Conservation (phyloP, 2,888 invertebrate species). For the Sceliomorpha sp. region DNA sequence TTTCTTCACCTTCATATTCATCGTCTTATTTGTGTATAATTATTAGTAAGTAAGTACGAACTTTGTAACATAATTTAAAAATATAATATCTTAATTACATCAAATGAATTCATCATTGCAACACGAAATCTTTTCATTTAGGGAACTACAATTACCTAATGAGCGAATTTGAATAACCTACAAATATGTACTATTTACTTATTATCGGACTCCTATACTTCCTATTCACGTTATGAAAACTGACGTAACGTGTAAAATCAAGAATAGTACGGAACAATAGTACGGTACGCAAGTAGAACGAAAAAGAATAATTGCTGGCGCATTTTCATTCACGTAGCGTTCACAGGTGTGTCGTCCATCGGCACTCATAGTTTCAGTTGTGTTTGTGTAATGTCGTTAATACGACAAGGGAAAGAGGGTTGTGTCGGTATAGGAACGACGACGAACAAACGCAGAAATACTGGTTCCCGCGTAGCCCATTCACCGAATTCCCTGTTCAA, state of each 20-base stretch:
- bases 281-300: background rate
- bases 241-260: no score
- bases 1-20: slow-evolving; percentile 31
- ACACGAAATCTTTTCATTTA: no score
- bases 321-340: slow-evolving; percentile 56
- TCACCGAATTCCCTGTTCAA: slow-evolving; percentile 74
- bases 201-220: no score
- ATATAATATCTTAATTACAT: no score
- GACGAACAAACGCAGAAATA: slow-evolving; percentile 28
- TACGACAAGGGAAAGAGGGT: no score
- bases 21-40: slow-evolving; percentile 41
- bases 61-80: no score
- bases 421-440: slow-evolving; percentile 46
- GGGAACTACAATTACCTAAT: no score
- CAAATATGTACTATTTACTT: no score
- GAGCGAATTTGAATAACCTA: no score
- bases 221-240: no score
- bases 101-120: no score
- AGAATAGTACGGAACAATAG: background rate
- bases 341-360: slow-evolving; percentile 52
- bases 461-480: slow-evolving; percentile 62
- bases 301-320: slow-evolving; percentile 22
- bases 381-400: slow-evolving; percentile 48
- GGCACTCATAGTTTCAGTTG: slow-evolving; percentile 41
- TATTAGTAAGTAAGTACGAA: no score